Evolutionary conservation across 2,888 invertebrate genomes (phyloP), one percentile per base, ranked within the genome.

Genomic region (Biston stratarius): DNA sequence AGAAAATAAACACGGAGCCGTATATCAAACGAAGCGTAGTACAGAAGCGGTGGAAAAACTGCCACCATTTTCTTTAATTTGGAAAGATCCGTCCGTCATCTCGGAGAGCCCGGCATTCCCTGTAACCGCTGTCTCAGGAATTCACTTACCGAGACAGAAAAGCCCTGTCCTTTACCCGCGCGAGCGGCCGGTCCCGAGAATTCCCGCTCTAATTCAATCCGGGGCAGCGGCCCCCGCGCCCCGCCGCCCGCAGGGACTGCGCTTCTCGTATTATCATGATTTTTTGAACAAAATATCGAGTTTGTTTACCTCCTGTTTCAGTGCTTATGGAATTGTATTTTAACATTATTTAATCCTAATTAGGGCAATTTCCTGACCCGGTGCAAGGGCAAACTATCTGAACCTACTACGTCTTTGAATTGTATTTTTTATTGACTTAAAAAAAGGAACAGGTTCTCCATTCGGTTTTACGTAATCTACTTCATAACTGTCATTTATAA

Each of bases 181-280:
- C 10, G 49, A 14, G 52, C 33, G n/a, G 57, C 14, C 64, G 42
- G 61, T 47, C 60, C 55, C 67, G 67, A 56, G 61, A 52, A 55
- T 69, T 56, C 68, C 69, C 69, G 61, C 40, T 59, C 51, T 70
- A 69, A 74, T 74, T 74, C 71, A 67, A 73, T 72, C 73, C 67
- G 67, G 70, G 65, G 58, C 69, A 58, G 34, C 64, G 55, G 33
- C 48, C 56, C 49, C 5, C 42, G 11, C 45, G 36, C 45, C 47
- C 55, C 14, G n/a, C 14, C 14, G 14, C 66, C 33, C 57, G 33
- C 44, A 40, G 53, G 24, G 52, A 40, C 61, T 15, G 49, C 48
- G 49, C n/a, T 0, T 24, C 34, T 36, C 12, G 38, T 61, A 15
- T 36, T 48, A 58, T 47, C 38, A 44, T 44, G 42, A 6, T 33